Evolutionary conservation across 2,888 invertebrate genomes (phyloP).

Genomic region (Gymnoscelis rufifasciata): DNA sequence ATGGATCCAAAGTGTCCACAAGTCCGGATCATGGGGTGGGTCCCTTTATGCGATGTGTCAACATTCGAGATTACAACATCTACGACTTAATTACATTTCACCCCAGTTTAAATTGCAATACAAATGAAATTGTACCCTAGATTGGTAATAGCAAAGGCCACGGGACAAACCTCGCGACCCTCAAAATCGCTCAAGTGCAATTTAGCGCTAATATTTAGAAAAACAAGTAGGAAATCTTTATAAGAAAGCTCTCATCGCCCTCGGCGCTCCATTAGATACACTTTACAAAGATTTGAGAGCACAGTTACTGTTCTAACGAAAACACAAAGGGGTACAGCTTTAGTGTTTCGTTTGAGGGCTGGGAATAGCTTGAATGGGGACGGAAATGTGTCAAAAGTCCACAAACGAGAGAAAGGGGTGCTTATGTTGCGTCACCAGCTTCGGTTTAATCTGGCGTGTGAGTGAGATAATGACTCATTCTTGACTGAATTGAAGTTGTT

Average conservation of each 20-base stretch:
- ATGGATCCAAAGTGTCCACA: conserved; percentile 25
- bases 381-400: conserved; percentile 41
- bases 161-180: conserved; percentile 2
- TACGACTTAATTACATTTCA: conserved; percentile 33
- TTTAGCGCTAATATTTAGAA: conserved; percentile 54
- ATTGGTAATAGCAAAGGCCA: conserved; percentile 11
- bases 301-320: conserved; percentile 50
- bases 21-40: conserved; percentile 31
- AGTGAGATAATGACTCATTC: background rate
- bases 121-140: conserved; percentile 19
- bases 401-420: conserved; percentile 30
- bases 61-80: conserved; percentile 50
- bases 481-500: background rate
- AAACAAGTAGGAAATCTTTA: conserved; percentile 59
- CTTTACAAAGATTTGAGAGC: conserved; percentile 66
- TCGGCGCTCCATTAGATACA: conserved; percentile 66
- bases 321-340: conserved; percentile 38
- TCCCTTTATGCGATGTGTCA: conserved; percentile 46
- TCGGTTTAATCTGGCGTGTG: conserved; percentile 10
- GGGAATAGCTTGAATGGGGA: conserved; percentile 31
- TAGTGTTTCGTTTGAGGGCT: conserved; percentile 27
- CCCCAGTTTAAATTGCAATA: conserved; percentile 29
- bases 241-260: conserved; percentile 65
- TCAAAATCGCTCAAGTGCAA: conserved; percentile 11
- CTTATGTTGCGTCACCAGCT: conserved; percentile 18